Evolutionary conservation across 2,113 vertebrate genomes (phyloP).

Genomic region (Entomyzon cyanotis): DNA sequence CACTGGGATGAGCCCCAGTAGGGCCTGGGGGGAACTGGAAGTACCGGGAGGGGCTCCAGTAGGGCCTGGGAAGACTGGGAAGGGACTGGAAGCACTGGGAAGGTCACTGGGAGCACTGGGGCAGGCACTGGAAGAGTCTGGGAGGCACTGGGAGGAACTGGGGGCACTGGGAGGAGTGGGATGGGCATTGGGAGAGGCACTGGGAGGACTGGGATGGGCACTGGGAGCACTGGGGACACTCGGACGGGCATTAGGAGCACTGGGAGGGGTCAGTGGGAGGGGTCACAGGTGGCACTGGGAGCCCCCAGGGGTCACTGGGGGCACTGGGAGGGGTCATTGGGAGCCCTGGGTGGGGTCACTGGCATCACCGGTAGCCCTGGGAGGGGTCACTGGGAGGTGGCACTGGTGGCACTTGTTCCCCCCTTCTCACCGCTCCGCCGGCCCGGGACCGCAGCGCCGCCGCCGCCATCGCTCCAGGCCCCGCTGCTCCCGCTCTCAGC

Average conservation of each 20-base stretch:
- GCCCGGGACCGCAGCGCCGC: not conserved
- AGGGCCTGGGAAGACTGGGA: too few species aligned
- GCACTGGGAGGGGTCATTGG: not conserved
- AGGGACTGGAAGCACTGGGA: too few species aligned
- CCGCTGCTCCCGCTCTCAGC: not conserved
- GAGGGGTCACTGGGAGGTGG: not conserved
- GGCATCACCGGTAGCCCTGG: not conserved
- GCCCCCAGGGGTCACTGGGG: not conserved
- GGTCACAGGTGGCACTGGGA: not conserved
- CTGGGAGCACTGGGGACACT: not conserved
- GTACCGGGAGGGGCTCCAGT: too few species aligned
- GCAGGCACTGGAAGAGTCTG: too few species aligned
- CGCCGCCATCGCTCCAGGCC: not conserved
- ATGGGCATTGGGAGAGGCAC: too few species aligned
- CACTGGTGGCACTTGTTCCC: not conserved
- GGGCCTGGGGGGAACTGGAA: too few species aligned
- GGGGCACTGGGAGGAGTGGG: not conserved
- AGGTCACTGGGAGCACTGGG: not conserved
- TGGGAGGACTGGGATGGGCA: too few species aligned
- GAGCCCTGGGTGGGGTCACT: not conserved
- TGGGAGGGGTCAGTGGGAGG: not conserved
- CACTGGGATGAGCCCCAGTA: too few species aligned
- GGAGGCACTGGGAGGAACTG: not conserved
- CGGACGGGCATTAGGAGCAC: too few species aligned
- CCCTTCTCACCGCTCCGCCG: not conserved